Evolutionary conservation across 35 echinoderm and acorn worm genomes (phyloP), one percentile per base, ranked within the genome.

Genomic region (Strongylocentrotus purpuratus): DNA sequence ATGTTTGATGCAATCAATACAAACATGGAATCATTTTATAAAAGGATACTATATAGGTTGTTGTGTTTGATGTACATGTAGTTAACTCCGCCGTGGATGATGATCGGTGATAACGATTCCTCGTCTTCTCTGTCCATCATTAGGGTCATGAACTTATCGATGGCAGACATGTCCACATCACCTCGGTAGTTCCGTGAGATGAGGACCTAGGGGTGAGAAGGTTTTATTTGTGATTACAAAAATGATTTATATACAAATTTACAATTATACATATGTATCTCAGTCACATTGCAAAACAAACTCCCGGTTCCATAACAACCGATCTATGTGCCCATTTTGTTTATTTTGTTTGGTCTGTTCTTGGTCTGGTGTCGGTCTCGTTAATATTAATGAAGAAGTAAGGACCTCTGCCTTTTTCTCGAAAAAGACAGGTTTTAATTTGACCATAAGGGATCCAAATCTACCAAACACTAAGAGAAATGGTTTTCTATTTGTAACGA

Each of bases 11-110:
- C 45, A 41, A 5, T 41, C 1, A 5, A 33, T 32, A 4, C n/a
- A 41, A 12, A 88, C 10, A 33, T 88, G 33, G 22, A 33, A 41
- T 32, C 12, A 88, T 33, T 9, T 5, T 25, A 32, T 88, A 2
- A 33, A 97, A 99, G 98, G 98, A 99, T 99, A 99, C 98, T 95
- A 95, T 99, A 99, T 0, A 99, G 86, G 86, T 99, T 99, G 93
- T 97, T 97, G 92, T 96, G 95, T 96, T 99, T 97, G 35, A 99
- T 99, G 92, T 94, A 99, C 98, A 99, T 99, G 85, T 98, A 99
- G 50, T 95, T 99, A 85, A 95, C 94, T 60, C 85, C 94, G 20
- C 97, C 98, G 86, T 99, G 97, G 18, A 95, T 95, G 46, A 99
- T 96, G 86, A 99, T 99, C 1, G 98, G 98, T 86, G 97, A 97